A percentile compares a stretch with the other conserved stretches of the same genome.
These are phyloP conservation scores for Drosophila tani DNA, from an alignment of 1,140 invertebrate genomes.

Conservation along the genomic window DNA sequence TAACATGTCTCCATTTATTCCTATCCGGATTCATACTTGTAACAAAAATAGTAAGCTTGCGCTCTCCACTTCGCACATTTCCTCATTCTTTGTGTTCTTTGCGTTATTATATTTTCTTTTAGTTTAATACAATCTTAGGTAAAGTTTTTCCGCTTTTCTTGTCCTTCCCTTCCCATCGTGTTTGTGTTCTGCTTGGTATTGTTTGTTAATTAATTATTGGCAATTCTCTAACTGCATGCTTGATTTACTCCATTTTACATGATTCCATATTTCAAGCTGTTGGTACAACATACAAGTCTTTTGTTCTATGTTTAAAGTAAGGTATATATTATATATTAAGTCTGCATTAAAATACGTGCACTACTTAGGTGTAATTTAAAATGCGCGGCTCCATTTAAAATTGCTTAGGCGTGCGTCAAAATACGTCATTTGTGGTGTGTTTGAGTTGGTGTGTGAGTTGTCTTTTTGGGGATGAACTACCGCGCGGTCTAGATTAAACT, in stretches of 20 bases:
- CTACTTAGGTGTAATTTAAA: conserved; percentile 67
- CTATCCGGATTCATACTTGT: conserved; percentile 51
- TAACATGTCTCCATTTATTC: conserved; percentile 56
- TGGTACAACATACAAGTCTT: conserved; percentile 75
- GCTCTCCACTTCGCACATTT: conserved; percentile 47
- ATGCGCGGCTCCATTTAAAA: conserved; percentile 66
- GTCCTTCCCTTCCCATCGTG: conserved; percentile 25
- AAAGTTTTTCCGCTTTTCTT: conserved; percentile 59
- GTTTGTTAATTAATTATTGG: conserved; percentile 72
- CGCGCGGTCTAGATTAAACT: conserved; percentile 55
- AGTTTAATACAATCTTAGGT: conserved; percentile 80
- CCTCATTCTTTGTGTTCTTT: conserved; percentile 48
- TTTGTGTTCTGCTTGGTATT: conserved; percentile 51
- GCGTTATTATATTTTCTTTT: conserved; percentile 43
- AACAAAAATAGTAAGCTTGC: conserved; percentile 76
- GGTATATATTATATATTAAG: conserved; percentile 43
- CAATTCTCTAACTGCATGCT: conserved; percentile 82
- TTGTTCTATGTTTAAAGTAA: conserved; percentile 68
- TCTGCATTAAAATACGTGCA: conserved; percentile 73
- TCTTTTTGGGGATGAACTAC: conserved; percentile 22
- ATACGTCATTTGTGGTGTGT: conserved; percentile 30
- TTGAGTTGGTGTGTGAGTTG: not conserved
- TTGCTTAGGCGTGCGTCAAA: conserved; percentile 64
- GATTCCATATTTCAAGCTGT: conserved; percentile 62
- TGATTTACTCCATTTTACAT: conserved; percentile 52